Conservation (phyloP, 2,888 invertebrate genomes). For the Enchytraeus crypticus region DNA sequence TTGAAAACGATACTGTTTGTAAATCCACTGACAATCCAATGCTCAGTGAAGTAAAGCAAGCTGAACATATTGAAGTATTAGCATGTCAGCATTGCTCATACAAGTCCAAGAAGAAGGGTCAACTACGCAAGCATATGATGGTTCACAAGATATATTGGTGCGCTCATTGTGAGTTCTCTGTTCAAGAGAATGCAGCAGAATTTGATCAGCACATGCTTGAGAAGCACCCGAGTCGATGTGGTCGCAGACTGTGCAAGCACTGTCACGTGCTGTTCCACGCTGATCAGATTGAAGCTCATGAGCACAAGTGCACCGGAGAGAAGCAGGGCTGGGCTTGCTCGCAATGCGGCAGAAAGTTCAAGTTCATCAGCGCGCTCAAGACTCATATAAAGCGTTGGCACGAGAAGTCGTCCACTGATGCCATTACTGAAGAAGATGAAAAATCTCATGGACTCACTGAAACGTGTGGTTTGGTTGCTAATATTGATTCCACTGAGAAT, state of each 20-base stretch:
- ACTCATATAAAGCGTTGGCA: constrained; percentile 27
- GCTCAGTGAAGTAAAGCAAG: too few relatives aligned
- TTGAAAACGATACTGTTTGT: too few relatives aligned
- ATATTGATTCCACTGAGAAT: too few relatives aligned
- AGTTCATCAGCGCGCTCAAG: constrained; percentile 40
- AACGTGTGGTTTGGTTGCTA: too few relatives aligned
- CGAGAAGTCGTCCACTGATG: neutral
- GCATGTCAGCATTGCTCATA: constrained; percentile 35
- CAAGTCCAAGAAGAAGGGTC: constrained; percentile 37
- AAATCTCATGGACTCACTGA: too few relatives aligned
- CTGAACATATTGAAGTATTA: too few relatives aligned
- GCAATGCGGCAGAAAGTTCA: constrained; percentile 41
- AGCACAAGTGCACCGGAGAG: constrained; percentile 37
- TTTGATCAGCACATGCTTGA: constrained; percentile 35
- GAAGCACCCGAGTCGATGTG: constrained; percentile 37
- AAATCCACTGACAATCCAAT: too few relatives aligned
- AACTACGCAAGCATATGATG: constrained; percentile 38
- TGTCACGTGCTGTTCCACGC: constrained; percentile 30
- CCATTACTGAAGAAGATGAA: too few relatives aligned
- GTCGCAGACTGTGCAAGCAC: constrained; percentile 39
- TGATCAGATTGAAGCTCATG: constrained; percentile 33
- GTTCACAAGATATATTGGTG: constrained; percentile 41
- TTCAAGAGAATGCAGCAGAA: constrained; percentile 31
- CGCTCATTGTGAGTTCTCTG: constrained; percentile 35
- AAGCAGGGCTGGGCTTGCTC: constrained; percentile 38